Conservation (phyloP, 2,797 vertebrate genomes). For the Rhadinocentrus ornatus region DNA sequence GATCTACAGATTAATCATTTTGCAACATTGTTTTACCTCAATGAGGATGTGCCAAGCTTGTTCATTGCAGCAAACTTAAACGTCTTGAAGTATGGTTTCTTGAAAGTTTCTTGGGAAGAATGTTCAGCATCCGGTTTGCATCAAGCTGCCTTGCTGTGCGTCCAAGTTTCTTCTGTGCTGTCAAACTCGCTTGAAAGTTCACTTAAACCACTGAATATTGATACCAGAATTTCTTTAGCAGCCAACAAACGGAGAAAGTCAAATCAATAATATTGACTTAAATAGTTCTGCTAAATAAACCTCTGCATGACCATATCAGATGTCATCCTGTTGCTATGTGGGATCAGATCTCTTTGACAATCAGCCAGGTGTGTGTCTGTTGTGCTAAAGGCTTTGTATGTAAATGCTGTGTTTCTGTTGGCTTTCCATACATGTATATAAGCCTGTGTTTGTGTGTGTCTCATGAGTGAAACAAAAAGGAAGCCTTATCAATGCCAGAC, state of each 20-base stretch:
- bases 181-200: not conserved
- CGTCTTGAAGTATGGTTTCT: not conserved
- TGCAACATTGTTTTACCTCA: constrained; percentile 17
- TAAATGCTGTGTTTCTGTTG: constrained; percentile 8
- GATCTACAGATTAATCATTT: constrained; percentile 29
- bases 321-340: not conserved
- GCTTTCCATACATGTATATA: not conserved
- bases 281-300: not conserved
- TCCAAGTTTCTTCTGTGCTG: not conserved
- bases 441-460: constrained; percentile 2
- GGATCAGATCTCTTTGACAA: constrained; percentile 10
- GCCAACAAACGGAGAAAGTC: not conserved
- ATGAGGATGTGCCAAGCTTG: constrained; percentile 10
- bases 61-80: not conserved
- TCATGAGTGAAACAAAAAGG: constrained; percentile 39
- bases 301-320: not conserved
- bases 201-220: not conserved
- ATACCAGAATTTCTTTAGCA: not conserved
- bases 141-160: constrained; percentile 3
- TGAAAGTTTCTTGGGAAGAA: not conserved
- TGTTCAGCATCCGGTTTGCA: not conserved
- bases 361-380: constrained; percentile 8
- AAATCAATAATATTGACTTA: not conserved
- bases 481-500: constrained; percentile 56
- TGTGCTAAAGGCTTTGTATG: not conserved